Base-by-base conservation (phyloP, 2,888 invertebrate species). In the Drosophila atripex region DNA sequence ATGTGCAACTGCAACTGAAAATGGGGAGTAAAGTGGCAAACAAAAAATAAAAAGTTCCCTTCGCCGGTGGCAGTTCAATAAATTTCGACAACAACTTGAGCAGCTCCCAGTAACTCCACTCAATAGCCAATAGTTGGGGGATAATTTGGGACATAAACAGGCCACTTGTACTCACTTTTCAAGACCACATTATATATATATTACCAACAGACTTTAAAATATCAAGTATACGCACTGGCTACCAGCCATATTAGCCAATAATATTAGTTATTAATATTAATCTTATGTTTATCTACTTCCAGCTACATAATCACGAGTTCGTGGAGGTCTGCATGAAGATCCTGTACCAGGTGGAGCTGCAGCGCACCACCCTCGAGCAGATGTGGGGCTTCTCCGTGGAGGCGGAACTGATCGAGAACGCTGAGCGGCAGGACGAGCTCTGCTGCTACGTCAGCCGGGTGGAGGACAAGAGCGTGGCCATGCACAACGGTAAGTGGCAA, bases 301-400 rank as follows among this genome's bases (percentile, higher is more conserved):
- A 97, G 97, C 93, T 97, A 88, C 97, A 97, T 91, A 97, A 97
- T 60, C 98, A 97, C 91, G 97, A 97, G 93, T 95, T 97, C 77
- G 97, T 98, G 64, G 98, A 99, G 93, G 97, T 99, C 52, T 98
- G 98, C 92, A 97, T 97, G 89, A 99, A 99, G 93, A 97, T 98
- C 90, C 93, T 98, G 76, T 98, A 98, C 92, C 98, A 98, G 94
- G 97, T 98, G 82, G 98, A 98, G 91, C 93, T 99, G 89, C 96
- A 96, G 87, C 94, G 98, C 71, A 95, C 95, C 76, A 96, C 97
- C 9, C 93, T 97, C 88, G 98, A 98, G 88, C 97, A 97, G 91
- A 97, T 98, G 96, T 99, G 98, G 96, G 99, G 99, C 82, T 98
- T 99, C 93, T 97, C 97, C 75, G 98, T 99, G 54, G 99, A 99